These are phyloP conservation scores for Ladona fulva DNA, from an alignment of 1,140 invertebrate genomes.

Conservation along the genomic window DNA sequence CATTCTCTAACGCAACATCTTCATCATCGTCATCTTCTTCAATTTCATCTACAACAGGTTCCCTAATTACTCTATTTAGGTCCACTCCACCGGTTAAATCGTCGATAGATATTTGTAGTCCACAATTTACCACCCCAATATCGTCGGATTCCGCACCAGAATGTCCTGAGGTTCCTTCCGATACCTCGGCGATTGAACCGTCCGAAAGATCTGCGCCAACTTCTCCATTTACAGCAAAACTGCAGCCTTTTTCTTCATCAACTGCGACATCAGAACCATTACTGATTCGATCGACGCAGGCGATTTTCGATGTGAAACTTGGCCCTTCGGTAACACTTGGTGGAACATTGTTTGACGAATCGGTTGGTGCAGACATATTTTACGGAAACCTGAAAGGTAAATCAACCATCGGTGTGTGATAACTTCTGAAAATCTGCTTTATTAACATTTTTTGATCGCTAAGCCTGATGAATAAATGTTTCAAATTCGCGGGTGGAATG, in stretches of 20 bases:
- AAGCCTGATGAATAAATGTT: too few relatives aligned
- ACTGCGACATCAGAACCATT: neutral
- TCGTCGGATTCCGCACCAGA: neutral
- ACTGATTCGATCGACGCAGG: neutral
- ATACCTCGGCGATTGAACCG: neutral
- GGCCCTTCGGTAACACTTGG: neutral
- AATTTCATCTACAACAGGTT: neutral
- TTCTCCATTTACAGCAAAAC: slow-evolving; percentile 5
- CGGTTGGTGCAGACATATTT: neutral
- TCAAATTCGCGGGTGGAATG: too few relatives aligned
- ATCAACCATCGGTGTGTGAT: neutral
- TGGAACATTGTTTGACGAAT: neutral
- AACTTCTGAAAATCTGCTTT: too few relatives aligned
- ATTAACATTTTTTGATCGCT: too few relatives aligned
- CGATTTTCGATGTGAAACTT: neutral
- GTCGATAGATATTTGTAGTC: neutral
- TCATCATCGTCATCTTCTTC: neutral
- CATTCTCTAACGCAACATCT: slow-evolving; percentile 24
- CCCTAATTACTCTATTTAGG: neutral
- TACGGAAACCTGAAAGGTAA: neutral
- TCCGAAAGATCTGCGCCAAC: neutral
- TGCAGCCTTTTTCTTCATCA: neutral
- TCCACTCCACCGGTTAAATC: neutral
- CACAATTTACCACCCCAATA: neutral
- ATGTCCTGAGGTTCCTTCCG: neutral